phyloP scores from a whole-genome alignment of 2,113 vertebrate genomes.

The Gambusia holbrooki region DNA sequence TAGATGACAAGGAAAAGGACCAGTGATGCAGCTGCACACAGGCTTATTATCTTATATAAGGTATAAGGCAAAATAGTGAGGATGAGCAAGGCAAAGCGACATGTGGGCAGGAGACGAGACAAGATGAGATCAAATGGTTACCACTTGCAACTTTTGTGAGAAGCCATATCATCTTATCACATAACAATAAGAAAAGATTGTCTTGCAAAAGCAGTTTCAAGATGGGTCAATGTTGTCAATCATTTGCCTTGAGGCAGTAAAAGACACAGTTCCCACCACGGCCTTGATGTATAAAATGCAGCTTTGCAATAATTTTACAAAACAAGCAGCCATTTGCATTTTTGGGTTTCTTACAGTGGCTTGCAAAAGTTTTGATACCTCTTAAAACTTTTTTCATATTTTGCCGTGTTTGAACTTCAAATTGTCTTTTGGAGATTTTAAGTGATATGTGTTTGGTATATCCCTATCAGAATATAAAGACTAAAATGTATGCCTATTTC shows the following conservation, averaged over 20 bases:
- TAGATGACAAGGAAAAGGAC: constrained; percentile 20
- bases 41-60: constrained; percentile 20
- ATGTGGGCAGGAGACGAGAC: constrained; percentile 36
- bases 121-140: constrained; percentile 14
- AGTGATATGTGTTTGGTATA: not conserved
- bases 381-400: too few species aligned
- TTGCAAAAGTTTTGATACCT: not conserved
- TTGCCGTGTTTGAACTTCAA: not conserved
- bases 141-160: constrained; percentile 19
- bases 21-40: constrained; percentile 28
- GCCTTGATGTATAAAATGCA: constrained; percentile 11
- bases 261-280: constrained; percentile 64
- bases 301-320: not conserved
- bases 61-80: constrained; percentile 6
- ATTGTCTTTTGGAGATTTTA: not conserved
- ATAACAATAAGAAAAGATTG: not conserved
- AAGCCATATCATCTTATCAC: constrained; percentile 15
- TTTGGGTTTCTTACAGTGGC: not conserved
- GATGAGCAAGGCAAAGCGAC: constrained; percentile 17
- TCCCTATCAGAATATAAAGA: too few species aligned
- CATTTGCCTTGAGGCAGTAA: constrained; percentile 24
- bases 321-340: not conserved
- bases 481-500: too few species aligned
- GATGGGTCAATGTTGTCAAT: constrained; percentile 4
- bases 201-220: constrained; percentile 21